Evolutionary conservation across 2,888 invertebrate species (phyloP), one percentile per base, ranked within the genome.

Genomic region (Cylloceria caligata): DNA sequence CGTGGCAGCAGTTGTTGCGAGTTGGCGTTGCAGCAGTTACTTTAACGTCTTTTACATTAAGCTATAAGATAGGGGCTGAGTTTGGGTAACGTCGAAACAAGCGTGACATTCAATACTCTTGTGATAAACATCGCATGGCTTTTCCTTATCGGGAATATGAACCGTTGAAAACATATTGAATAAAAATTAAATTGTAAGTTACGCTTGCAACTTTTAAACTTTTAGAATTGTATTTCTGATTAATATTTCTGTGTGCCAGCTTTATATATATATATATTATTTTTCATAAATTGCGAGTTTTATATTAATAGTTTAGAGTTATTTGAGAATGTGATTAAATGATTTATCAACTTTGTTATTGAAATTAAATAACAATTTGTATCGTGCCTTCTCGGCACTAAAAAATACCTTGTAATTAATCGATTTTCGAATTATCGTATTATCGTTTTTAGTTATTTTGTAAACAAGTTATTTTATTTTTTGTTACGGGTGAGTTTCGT

Each of bases 401-500:
- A 34, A 34, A 34, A 34, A 6, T n/a, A n/a, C n/a, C n/a, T 5
- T 30, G 30, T 30, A 4, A 30, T 5, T 5, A 30, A 30, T 30
- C 5, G 30, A 30, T 30, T 30, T 30, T 30, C 30, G n/a, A n/a
- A n/a, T n/a, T n/a, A n/a, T n/a, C n/a, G n/a, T n/a, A n/a, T n/a
- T n/a, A n/a, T n/a, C n/a, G n/a, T n/a, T n/a, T n/a, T n/a, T n/a
- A n/a, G n/a, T n/a, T n/a, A n/a, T n/a, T 55, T 36, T 16, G 6
- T 16, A 34, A 77, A 71, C 42, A 4, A 39, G 16, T 71, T 71
- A 42, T 16, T 30, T 30, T 30, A 49, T 34, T 57, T 57, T 75
- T 42, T 69, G 76, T 80, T 80, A 6, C 80, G 76, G 80, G 80
- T 80, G 69, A 71, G 76, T 75, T 55, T 5, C 13, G 19, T 13